Base-by-base conservation (phyloP, 2,797 vertebrate species). In the Sebastes cheni region DNA sequence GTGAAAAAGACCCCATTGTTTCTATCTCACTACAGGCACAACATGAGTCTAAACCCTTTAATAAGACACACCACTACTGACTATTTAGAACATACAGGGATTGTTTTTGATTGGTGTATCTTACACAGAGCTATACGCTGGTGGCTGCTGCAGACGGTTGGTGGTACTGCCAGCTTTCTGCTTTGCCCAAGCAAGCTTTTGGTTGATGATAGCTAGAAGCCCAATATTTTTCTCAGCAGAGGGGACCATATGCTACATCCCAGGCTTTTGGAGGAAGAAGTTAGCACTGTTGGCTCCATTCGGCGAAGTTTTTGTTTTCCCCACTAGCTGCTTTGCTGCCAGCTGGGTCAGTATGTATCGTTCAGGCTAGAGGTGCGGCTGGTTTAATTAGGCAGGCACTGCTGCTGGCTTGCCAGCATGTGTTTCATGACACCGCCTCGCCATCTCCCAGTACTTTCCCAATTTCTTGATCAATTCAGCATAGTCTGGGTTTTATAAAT, bases 281-380 rank as follows among this genome's bases (percentile, higher is more conserved):
- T 18, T 23, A 8, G 14, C 11, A 2, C 39, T 52, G 55, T 7
- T 6, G 62, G 54, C 52, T 42, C 22, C 76, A 6, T 25, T n/a
- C n/a, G 0, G 42, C 0, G 4, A 30, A 54, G 36, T 29, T 58
- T 71, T 27, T 52, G 67, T 75, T 65, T 67, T 14, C 27, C 60
- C 60, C 59, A 14, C 9, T 13, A 72, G 70, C 69, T 54, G 74
- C 23, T 83, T 14, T 42, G 73, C 55, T 74, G 70, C 80, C 84
- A 74, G 80, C 77, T 77, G 77, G 81, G 77, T 75, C 75, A 32
- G 67, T 25, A 8, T 64, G 74, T 27, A 64, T 72, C 22, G 2
- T 1, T 77, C 69, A 29, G 50, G 52, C 36, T 27, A 6, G 12
- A 77, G 52, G 67, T 64, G 36, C 77, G 72, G 74, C 61, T 12